Conservation (phyloP, 2,888 invertebrate genomes). For the Cancer borealis region DNA sequence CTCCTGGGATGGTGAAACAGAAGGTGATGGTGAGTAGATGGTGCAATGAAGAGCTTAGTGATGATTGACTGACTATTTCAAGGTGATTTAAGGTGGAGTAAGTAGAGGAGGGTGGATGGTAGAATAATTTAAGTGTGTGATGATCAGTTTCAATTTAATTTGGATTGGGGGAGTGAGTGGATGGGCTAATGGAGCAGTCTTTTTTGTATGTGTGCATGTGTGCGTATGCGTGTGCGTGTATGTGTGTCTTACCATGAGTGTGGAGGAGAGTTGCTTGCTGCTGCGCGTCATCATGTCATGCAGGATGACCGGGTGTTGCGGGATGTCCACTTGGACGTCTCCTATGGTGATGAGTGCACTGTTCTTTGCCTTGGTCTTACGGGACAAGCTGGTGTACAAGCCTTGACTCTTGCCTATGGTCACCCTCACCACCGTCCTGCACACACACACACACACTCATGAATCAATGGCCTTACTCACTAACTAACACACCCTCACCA, state of each 20-base stretch:
- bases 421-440: conserved; percentile 94
- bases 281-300: conserved; percentile 99
- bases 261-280: conserved; percentile 94
- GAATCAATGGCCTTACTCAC: background rate
- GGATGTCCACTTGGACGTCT: conserved; percentile 95
- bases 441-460: background rate
- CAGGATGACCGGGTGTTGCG: conserved; percentile 97
- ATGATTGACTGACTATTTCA: background rate
- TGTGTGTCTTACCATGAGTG: conserved; percentile 86
- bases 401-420: conserved; percentile 95
- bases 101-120: background rate
- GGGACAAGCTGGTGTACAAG: conserved; percentile 91
- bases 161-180: background rate
- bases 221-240: background rate
- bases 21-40: background rate
- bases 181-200: background rate
- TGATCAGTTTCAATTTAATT: too few species aligned
- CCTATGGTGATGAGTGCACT: conserved; percentile 91
- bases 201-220: background rate
- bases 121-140: too few species aligned
- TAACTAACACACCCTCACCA: background rate
- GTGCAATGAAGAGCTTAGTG: background rate
- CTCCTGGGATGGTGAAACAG: conserved; percentile 82
- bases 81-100: background rate
- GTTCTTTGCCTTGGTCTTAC: conserved; percentile 88